Evolutionary conservation across 1,140 invertebrate genomes (phyloP).

Genomic region (Pachyrhynchus sulphureomaculatus): DNA sequence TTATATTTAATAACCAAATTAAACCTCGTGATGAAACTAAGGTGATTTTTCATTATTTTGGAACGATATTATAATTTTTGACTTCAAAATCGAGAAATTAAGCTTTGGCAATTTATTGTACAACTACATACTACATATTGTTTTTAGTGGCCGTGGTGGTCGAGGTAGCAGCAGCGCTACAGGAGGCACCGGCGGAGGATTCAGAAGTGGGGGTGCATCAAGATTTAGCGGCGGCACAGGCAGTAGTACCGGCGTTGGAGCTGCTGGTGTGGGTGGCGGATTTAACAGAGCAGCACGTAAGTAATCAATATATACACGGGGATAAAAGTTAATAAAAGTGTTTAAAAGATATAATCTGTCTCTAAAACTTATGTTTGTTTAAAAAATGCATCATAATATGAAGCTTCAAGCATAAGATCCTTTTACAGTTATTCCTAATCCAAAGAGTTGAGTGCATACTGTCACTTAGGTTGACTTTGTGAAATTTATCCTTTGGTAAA

Average conservation of each 20-base stretch:
- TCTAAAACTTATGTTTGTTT: too few species aligned
- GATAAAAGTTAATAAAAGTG: too few species aligned
- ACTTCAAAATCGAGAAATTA: too few species aligned
- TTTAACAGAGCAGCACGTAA: slow-evolving; percentile 12
- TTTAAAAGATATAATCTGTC: too few species aligned
- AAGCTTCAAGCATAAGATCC: too few species aligned
- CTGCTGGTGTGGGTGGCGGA: background rate
- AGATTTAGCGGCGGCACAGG: background rate
- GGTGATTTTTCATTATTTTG: background rate
- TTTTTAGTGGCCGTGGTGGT: background rate
- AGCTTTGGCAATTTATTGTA: too few species aligned
- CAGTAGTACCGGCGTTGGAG: background rate
- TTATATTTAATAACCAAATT: too few species aligned
- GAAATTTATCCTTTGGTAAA: slow-evolving; percentile 6
- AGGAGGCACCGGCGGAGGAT: background rate
- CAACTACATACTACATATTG: too few species aligned
- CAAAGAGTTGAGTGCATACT: slow-evolving; percentile 7
- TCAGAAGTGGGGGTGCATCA: background rate
- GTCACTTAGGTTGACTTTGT: background rate
- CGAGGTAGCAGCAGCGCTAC: background rate
- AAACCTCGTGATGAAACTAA: too few species aligned
- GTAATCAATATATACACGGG: background rate
- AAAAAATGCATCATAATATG: too few species aligned
- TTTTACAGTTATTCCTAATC: background rate
- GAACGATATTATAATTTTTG: background rate